Percentiles rank a stretch among this genome's conserved stretches.
phyloP scores from a whole-genome alignment of 2,797 vertebrate genomes.

The Linurgus olivaceus region DNA sequence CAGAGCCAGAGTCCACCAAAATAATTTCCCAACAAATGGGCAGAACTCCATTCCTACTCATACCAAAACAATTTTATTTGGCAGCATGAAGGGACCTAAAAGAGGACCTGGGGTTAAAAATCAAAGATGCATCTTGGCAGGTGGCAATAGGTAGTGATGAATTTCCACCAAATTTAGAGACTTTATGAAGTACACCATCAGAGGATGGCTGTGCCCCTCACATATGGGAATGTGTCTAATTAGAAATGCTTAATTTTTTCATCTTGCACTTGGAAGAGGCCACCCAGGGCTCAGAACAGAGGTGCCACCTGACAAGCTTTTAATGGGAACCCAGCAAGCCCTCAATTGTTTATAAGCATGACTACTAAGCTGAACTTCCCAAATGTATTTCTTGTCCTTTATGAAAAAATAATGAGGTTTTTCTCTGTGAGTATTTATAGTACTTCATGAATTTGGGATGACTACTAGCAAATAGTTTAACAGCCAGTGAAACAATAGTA shows the following conservation, averaged over 20 bases:
- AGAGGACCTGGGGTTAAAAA: background rate
- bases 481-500: constrained; percentile 15
- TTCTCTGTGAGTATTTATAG: constrained; percentile 55
- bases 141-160: background rate
- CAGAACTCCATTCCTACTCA: background rate
- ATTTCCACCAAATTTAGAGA: background rate
- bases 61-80: background rate
- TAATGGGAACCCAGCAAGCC: constrained; percentile 1
- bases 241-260: background rate
- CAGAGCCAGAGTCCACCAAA: background rate
- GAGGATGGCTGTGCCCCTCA: background rate
- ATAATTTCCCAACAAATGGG: background rate
- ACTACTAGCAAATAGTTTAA: constrained; percentile 21
- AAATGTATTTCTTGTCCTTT: constrained; percentile 46
- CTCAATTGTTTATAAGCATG: background rate
- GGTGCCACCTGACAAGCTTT: background rate
- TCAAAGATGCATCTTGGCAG: background rate
- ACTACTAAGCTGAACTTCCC: constrained; percentile 26
- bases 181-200: background rate
- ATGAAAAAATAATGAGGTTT: constrained; percentile 63
- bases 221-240: background rate
- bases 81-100: background rate
- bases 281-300: background rate
- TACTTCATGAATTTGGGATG: constrained; percentile 56
- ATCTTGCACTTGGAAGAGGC: background rate